Conservation (phyloP, 64 coral and sea anemone genomes). For the Pocillopora damicornis region DNA sequence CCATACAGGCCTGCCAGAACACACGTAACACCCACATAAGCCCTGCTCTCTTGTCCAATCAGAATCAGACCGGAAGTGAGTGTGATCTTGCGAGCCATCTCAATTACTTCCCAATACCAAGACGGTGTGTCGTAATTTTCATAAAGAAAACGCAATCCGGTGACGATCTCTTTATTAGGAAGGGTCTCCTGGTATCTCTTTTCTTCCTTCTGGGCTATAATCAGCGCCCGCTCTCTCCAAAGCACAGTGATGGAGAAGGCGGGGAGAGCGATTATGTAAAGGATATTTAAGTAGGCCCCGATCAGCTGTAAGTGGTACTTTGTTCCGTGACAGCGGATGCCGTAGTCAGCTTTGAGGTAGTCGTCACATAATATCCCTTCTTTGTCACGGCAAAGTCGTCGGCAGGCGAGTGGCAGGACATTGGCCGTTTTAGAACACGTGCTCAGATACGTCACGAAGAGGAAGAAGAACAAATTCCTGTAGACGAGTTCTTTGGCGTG, state of each 20-base stretch:
- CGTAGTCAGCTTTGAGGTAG: conserved; percentile 50
- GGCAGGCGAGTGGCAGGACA: conserved; percentile 50
- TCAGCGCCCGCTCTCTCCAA: conserved; percentile 16
- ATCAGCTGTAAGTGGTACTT: background rate
- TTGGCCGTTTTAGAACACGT: conserved; percentile 27
- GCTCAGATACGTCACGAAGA: conserved; percentile 40
- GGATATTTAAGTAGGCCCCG: conserved; percentile 5
- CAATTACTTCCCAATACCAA: conserved; percentile 69
- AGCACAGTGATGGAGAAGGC: background rate
- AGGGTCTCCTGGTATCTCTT: background rate
- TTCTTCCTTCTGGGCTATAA: background rate
- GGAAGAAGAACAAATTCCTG: conserved; percentile 36
- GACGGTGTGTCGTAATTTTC: conserved; percentile 42
- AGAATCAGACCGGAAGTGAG: conserved; percentile 44
- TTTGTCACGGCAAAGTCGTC: conserved; percentile 34
- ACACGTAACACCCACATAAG: conserved; percentile 29
- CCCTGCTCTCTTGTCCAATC: conserved; percentile 33
- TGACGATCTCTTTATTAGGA: conserved; percentile 4
- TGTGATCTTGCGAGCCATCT: conserved; percentile 50
- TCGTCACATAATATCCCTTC: conserved; percentile 4
- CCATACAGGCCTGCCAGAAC: conserved; percentile 35
- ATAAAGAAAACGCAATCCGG: conserved; percentile 42
- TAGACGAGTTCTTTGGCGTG: conserved; percentile 33
- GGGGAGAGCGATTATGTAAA: conserved; percentile 21
- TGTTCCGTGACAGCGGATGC: conserved; percentile 3